phyloP scores from a whole-genome alignment of 2,113 vertebrate species.

The Cynoglossus semilaevis region DNA sequence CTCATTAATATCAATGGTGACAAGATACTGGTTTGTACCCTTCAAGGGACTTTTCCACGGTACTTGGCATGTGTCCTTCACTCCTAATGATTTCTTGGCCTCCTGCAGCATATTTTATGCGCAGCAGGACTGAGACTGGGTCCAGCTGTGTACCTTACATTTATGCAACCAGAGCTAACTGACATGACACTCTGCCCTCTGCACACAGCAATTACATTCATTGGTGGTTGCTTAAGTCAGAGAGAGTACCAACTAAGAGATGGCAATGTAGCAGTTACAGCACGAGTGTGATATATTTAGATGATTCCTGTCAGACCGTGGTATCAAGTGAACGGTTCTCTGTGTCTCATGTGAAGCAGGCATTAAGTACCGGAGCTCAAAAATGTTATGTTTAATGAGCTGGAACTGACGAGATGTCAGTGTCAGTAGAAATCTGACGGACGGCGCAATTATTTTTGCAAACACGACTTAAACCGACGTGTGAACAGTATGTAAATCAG shows the following conservation, averaged over 20 bases:
- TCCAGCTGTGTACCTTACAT: constrained; percentile 67
- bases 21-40: constrained; percentile 43
- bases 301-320: constrained; percentile 71
- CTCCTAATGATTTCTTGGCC: constrained; percentile 57
- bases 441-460: constrained; percentile 25
- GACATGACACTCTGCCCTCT: constrained; percentile 69
- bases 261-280: constrained; percentile 73
- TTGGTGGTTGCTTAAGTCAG: constrained; percentile 70
- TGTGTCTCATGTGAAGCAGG: constrained; percentile 56
- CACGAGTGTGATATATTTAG: constrained; percentile 79
- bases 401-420: constrained; percentile 33
- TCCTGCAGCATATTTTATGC: constrained; percentile 53
- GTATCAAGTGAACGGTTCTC: constrained; percentile 69
- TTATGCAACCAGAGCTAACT: constrained; percentile 70
- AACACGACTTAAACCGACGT: constrained; percentile 12
- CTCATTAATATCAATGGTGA: constrained; percentile 24
- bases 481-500: constrained; percentile 27
- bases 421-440: constrained; percentile 31
- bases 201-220: constrained; percentile 78
- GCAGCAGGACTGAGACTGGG: constrained; percentile 59
- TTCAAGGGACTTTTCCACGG: constrained; percentile 27
- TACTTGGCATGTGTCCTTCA: constrained; percentile 32
- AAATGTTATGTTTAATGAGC: constrained; percentile 39
- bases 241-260: constrained; percentile 74
- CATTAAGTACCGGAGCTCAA: constrained; percentile 47